phyloP scores from a whole-genome alignment of 2,888 invertebrate species.

The Malthinus flaveolus region DNA sequence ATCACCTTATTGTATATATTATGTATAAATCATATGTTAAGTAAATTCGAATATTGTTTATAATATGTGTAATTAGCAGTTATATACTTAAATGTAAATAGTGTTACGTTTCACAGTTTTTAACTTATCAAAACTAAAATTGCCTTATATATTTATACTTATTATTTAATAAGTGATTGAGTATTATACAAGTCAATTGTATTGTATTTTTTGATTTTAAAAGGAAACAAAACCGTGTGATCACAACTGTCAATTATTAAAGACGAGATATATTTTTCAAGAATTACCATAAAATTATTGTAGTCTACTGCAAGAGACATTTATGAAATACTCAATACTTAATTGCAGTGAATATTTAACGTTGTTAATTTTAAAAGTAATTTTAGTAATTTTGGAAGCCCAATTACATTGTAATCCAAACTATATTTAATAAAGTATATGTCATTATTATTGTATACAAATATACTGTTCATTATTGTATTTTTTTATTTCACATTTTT shows the following conservation, averaged over 20 bases:
- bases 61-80: slow-evolving; percentile 1
- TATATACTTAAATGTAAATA: slow-evolving; percentile 5
- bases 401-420: slow-evolving; percentile 3
- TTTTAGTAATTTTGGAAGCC: background rate
- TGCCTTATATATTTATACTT: background rate
- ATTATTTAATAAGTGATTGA: slow-evolving; percentile 1
- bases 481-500: background rate
- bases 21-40: background rate
- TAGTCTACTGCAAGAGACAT: background rate
- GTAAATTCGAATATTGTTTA: slow-evolving; percentile 5
- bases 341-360: background rate
- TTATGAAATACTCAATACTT: slow-evolving; percentile 2
- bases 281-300: background rate
- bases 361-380: background rate
- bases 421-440: slow-evolving; percentile 5
- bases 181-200: background rate
- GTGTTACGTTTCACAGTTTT: slow-evolving; percentile 3
- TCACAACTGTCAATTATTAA: slow-evolving; percentile 3
- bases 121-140: background rate
- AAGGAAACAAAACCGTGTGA: background rate
- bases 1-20: background rate
- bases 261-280: slow-evolving; percentile 2
- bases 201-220: background rate
- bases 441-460: slow-evolving; percentile 6
- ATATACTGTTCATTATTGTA: background rate